Base-by-base conservation (phyloP, 2,888 invertebrate genomes). In the Endomychus coccineus region DNA sequence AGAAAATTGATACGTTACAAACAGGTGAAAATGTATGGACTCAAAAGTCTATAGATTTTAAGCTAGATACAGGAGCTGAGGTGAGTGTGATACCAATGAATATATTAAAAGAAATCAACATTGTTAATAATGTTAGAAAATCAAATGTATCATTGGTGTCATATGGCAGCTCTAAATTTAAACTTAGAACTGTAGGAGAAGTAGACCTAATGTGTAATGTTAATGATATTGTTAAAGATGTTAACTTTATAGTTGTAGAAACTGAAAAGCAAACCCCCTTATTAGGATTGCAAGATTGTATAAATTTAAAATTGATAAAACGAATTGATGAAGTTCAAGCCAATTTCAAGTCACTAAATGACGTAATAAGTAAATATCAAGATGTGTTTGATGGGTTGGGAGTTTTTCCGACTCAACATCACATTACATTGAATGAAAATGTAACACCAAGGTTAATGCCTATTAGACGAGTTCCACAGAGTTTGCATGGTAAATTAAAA, bases 261-360 rank as follows among this genome's bases (percentile, higher is more conserved):
- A 5, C 54, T 54, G 1, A 51, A 44, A 11, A 16, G 35, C 36
- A 30, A 4, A 5, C 23, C 25, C 17, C 24, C 11, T 14, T 23
- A 17, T 14, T 32, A 2, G 24, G 29, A 16, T 33, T 38, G 13
- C 11, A 2, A 4, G 23, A n/a, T 14, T 30, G 16, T 25, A 34
- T 16, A 3, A 6, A 4, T 1, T 21, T 21, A 10, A 30, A 30
- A 4, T 30, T 30, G 7, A 9, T 30, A 5, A 21, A 13, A 21
- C 6, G 21, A 6, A 16, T 21, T 6, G 30, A 30, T 21, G 15
- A 10, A 7, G 5, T 25, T 4, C 24, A 24, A 24, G 4, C 4
- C 24, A 24, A 24, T 7, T 24, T 24, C 14, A 3, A 28, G 7
- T n/a, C n/a, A n/a, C n/a, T n/a, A n/a, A n/a, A n/a, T n/a, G n/a